Percentiles rank a stretch among this genome's conserved stretches.
Conservation (phyloP, 1,140 invertebrate species). For the Magallana gigas region DNA sequence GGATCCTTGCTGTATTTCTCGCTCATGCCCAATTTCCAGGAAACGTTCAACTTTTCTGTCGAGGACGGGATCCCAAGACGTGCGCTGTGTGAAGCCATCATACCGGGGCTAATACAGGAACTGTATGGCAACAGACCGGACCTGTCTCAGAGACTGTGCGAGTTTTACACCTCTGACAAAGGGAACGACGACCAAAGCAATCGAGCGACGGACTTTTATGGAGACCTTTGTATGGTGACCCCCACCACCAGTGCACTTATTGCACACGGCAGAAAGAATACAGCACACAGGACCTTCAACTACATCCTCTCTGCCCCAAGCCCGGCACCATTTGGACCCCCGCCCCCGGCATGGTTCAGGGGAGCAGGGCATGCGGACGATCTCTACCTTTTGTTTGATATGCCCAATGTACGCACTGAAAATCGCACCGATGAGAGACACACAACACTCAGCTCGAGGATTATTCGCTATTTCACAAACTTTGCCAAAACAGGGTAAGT, state of each 20-base stretch:
- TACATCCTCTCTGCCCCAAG: conserved; percentile 82
- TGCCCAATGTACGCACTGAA: background rate
- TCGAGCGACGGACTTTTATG: background rate
- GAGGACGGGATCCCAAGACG: background rate
- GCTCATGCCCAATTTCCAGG: conserved; percentile 55
- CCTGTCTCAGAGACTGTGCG: background rate
- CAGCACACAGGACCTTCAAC: background rate
- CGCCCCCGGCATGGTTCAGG: conserved; percentile 44
- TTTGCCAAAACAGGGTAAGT: conserved; percentile 25
- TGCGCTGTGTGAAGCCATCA: background rate
- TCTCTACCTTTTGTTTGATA: conserved; percentile 45
- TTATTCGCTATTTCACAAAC: background rate
- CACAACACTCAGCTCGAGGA: background rate
- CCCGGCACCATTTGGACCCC: background rate
- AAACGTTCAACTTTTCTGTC: background rate
- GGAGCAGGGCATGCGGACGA: conserved; percentile 46
- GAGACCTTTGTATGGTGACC: background rate
- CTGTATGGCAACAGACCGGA: conserved; percentile 1
- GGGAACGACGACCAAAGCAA: background rate
- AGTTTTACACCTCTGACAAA: background rate
- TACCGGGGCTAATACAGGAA: background rate
- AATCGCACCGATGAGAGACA: background rate
- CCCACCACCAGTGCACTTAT: background rate
- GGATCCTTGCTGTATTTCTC: conserved; percentile 11
- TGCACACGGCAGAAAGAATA: conserved; percentile 8